phyloP scores from a whole-genome alignment of 2,888 invertebrate species.

The Agonopterix subpropinquella region DNA sequence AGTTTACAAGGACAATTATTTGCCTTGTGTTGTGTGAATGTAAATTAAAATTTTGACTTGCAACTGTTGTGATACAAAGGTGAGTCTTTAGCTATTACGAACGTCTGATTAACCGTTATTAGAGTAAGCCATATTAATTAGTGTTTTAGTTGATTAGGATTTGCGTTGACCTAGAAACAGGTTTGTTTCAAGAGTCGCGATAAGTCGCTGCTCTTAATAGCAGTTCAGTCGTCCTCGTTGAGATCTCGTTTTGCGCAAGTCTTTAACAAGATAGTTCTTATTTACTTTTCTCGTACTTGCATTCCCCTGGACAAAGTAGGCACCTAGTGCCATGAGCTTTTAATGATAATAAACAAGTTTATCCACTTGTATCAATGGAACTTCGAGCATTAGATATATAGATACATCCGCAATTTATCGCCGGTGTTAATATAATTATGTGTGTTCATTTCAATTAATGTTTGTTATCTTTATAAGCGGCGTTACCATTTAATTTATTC shows the following conservation, averaged over 20 bases:
- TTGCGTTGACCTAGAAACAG: constrained; percentile 24
- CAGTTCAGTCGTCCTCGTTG: constrained; percentile 10
- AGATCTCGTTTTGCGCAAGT: constrained; percentile 4
- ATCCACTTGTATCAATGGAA: too few relatives aligned
- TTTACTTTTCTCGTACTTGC: too few relatives aligned
- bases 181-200: constrained; percentile 24
- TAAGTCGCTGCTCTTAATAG: constrained; percentile 7
- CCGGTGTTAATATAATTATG: too few relatives aligned
- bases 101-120: neutral
- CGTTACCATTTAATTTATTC: too few relatives aligned
- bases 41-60: constrained; percentile 20
- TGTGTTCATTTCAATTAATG: too few relatives aligned
- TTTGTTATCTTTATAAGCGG: too few relatives aligned
- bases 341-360: too few relatives aligned
- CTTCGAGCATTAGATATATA: too few relatives aligned
- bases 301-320: too few relatives aligned
- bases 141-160: constrained; percentile 5
- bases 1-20: constrained; percentile 30
- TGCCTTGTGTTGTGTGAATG: constrained; percentile 27
- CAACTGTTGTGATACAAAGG: constrained; percentile 38
- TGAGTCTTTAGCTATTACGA: constrained; percentile 20
- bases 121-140: neutral
- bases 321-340: too few relatives aligned
- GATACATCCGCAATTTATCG: too few relatives aligned
- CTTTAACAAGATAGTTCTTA: neutral